Evolutionary conservation across 2,113 vertebrate species (phyloP).

Genomic region (Pseudorasbora parva): DNA sequence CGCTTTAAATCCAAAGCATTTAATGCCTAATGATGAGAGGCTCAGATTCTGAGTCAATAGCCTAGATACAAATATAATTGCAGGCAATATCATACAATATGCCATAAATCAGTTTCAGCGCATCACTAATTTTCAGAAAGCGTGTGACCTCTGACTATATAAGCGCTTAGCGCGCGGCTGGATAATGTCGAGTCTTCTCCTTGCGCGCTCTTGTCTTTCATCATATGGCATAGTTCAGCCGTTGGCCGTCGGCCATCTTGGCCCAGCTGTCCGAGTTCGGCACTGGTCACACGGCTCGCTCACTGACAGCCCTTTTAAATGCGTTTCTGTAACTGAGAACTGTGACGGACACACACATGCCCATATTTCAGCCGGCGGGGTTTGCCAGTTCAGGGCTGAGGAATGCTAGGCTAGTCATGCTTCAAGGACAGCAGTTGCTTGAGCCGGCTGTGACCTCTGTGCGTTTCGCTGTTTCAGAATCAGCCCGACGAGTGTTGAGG

Average conservation of each 20-base stretch:
- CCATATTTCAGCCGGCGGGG: slow-evolving; percentile 72
- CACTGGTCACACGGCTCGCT: slow-evolving; percentile 72
- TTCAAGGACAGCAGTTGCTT: slow-evolving; percentile 62
- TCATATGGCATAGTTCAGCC: slow-evolving; percentile 53
- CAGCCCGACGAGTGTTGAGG: background rate
- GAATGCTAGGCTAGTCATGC: slow-evolving; percentile 70
- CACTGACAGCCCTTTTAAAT: slow-evolving; percentile 74
- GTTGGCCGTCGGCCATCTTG: slow-evolving; percentile 70
- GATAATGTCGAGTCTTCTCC: slow-evolving; percentile 39
- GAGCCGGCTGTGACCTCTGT: slow-evolving; percentile 6
- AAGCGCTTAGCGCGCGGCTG: slow-evolving; percentile 23
- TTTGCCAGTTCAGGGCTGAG: slow-evolving; percentile 69
- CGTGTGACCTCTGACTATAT: slow-evolving; percentile 40
- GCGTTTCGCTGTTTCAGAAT: background rate
- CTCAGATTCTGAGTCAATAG: background rate
- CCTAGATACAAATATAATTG: background rate
- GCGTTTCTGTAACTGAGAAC: slow-evolving; percentile 76
- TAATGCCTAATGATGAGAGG: background rate
- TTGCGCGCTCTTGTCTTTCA: slow-evolving; percentile 54
- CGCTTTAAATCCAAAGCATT: background rate
- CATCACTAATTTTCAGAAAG: slow-evolving; percentile 34
- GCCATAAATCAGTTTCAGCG: slow-evolving; percentile 2
- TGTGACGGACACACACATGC: slow-evolving; percentile 66
- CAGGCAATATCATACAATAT: background rate
- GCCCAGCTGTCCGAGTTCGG: slow-evolving; percentile 72